Evolutionary conservation across 2,888 invertebrate genomes (phyloP).

Genomic region (Tetropium fuscum): DNA sequence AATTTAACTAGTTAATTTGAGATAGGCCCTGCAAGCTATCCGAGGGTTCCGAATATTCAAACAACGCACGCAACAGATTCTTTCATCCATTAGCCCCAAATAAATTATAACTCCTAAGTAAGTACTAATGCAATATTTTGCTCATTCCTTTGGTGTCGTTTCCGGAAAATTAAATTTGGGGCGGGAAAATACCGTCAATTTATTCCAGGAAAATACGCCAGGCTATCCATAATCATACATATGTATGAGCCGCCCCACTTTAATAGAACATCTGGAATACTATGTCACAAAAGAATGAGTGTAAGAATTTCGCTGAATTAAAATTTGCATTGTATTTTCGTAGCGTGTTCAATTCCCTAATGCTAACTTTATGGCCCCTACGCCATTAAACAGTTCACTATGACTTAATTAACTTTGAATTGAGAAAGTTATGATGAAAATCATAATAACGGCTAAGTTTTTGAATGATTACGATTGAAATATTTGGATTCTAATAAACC

Average conservation of each 20-base stretch:
- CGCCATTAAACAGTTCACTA: no score
- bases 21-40: no score
- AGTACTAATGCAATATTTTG: neutral
- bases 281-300: neutral
- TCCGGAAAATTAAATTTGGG: neutral
- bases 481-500: no score
- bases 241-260: neutral
- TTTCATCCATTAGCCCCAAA: neutral
- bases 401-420: no score
- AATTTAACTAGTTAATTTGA: no score
- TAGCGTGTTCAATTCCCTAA: no score
- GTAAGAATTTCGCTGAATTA: neutral
- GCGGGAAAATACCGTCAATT: neutral
- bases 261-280: slow-evolving; percentile 2
- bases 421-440: no score
- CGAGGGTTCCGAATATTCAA: neutral
- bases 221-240: slow-evolving; percentile 1
- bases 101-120: neutral
- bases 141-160: neutral
- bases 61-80: neutral
- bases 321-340: neutral
- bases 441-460: no score
- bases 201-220: no score
- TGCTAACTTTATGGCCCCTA: no score
- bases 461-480: no score